Base-by-base conservation (phyloP, 1,140 invertebrate genomes). In the Sitodiplosis mosellana region DNA sequence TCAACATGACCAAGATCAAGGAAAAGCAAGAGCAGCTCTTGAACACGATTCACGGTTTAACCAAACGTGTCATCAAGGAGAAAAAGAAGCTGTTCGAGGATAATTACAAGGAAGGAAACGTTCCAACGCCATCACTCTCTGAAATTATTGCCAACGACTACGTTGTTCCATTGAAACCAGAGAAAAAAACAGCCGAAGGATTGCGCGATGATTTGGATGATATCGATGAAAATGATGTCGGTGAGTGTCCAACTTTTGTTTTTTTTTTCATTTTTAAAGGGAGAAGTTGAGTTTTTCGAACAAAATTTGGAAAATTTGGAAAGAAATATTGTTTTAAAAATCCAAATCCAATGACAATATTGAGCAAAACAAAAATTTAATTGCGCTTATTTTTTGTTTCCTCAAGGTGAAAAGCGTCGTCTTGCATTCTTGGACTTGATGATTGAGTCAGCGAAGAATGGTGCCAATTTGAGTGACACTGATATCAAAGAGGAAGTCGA, bases 401-500 rank as follows among this genome's bases (percentile, higher is more conserved):
- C 27, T 10, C 27, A 27, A 27, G 76, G 75, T 19, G 73, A 78
- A 54, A 87, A 85, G 59, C 78, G 78, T 54, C 72, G 83, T 18
- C 61, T 86, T 17, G 87, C 88, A 2, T 87, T 94, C 61, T 70
- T 93, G 48, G 88, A 94, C 59, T 71, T 88, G 36, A 71, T 93
- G 69, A 66, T 94, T 1, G 79, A 86, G 56, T 66, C 76, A 49
- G 66, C 73, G 17, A 69, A 72, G 52, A 77, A 72, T 20, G 66
- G 65, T 1, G 61, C 63, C 0, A 60, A 70, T 46, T 66, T 87
- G 42, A 77, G 74, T 10, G 75, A 89, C 46, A 70, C 77, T 44
- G 87, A 92, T 61, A 87, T 93, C 37, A 75, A 80, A 56, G 81
- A 87, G 59, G 80, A 87, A 73, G 83, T 88, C 0, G 78, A 87